A percentile compares a stretch with the other conserved stretches of the same genome.
phyloP scores from a whole-genome alignment of 1,140 invertebrate species.

The Berghia stephanieae region DNA sequence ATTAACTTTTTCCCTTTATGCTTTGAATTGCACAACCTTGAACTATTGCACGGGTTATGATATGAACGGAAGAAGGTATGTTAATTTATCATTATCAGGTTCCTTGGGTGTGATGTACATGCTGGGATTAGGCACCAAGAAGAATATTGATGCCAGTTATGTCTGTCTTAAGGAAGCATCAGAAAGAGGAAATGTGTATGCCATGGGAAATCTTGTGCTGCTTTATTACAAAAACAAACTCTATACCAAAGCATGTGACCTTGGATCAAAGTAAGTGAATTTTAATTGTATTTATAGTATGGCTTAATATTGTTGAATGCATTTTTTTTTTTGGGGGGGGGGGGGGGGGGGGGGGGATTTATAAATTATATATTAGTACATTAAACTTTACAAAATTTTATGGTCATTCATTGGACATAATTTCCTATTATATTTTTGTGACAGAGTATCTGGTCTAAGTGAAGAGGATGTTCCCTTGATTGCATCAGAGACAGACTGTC shows the following conservation, averaged over 20 bases:
- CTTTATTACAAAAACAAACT: slow-evolving; percentile 65
- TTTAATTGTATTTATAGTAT: neutral
- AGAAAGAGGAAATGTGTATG: slow-evolving; percentile 67
- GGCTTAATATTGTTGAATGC: neutral
- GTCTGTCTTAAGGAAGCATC: slow-evolving; percentile 63
- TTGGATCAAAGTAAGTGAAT: slow-evolving; percentile 59
- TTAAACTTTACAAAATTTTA: neutral
- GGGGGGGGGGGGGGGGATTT: neutral
- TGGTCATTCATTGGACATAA: neutral
- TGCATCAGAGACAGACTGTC: slow-evolving; percentile 61
- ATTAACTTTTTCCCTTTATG: neutral
- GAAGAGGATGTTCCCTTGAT: slow-evolving; percentile 51
- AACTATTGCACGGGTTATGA: neutral
- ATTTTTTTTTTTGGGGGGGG: neutral
- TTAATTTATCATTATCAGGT: slow-evolving; percentile 44
- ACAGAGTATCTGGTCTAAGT: slow-evolving; percentile 57
- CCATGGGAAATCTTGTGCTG: slow-evolving; percentile 64
- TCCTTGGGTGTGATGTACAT: slow-evolving; percentile 66
- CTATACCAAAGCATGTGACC: slow-evolving; percentile 64
- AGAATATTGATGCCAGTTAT: slow-evolving; percentile 57
- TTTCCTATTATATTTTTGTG: neutral
- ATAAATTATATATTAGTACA: neutral
- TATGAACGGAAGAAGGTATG: no score
- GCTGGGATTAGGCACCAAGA: slow-evolving; percentile 61
- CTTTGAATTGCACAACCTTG: neutral